Base-by-base conservation (phyloP, 2,888 invertebrate species). In the Ceriagrion tenellum region DNA sequence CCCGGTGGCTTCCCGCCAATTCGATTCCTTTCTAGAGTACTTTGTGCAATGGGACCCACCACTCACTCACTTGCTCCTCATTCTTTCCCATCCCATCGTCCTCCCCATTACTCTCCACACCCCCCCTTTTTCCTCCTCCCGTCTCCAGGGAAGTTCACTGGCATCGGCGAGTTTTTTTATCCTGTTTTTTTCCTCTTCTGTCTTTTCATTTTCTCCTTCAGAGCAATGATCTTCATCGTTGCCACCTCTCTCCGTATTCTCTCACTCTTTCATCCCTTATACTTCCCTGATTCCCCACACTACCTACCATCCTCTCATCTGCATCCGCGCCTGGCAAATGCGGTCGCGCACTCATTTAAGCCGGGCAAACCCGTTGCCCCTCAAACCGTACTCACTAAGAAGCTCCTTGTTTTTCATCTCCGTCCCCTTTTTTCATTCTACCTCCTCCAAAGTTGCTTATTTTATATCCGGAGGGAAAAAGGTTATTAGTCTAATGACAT, bases 1-100 rank as follows among this genome's bases (percentile, higher is more conserved):
- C 16, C 81, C 81, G 26, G 16, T 81, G 81, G 81, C 81, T 35
- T 81, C 81, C 81, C 81, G 81, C 81, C 81, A 81, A 81, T 81
- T 81, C 81, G 13, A 81, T 81, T 35, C 16, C 81, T 81, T 35
- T 35, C 26, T 81, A 1, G 35, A 81, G 35, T 35, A 81, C 81
- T 81, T 35, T 8, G 81, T 81, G 81, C 13, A 81, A 35, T 30
- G 18, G 35, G 35, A 18, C 12, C 81, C 26, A 81, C 35, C n/a
- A 13, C 81, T 35, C 35, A 35, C 26, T 81, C 35, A 26, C 20
- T 8, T 20, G 20, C 59, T 16, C 59, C 16, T 59, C 3, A 1
- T 69, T 69, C 69, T 69, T 69, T 26, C 20, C 59, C 56, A n/a
- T 47, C 47, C 47, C 2, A 47, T n/a, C n/a, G 56, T 56, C 56